A percentile compares a stretch with the other conserved stretches of the same genome.
Evolutionary conservation across 2,888 invertebrate species (phyloP).

Genomic region (Flexamia atlantica): DNA sequence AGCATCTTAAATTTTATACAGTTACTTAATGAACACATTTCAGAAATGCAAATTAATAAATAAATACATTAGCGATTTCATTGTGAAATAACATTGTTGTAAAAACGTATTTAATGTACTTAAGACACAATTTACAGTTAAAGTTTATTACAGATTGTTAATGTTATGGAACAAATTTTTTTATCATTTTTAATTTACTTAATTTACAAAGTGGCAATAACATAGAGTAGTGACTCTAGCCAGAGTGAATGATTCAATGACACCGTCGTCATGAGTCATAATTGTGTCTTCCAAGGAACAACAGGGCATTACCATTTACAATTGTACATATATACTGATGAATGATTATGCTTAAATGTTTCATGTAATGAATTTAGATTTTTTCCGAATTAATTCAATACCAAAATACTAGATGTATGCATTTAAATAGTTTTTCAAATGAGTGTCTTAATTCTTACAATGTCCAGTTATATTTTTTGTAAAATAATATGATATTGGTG

Average conservation of each 20-base stretch:
- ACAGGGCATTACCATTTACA: slow-evolving; percentile 4
- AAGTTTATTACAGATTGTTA: too few relatives aligned
- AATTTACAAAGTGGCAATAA: neutral
- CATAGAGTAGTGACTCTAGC: neutral
- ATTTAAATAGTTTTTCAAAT: slow-evolving; percentile 13
- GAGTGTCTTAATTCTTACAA: neutral
- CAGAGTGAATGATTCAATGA: neutral
- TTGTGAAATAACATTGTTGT: too few relatives aligned
- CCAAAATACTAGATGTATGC: slow-evolving; percentile 11
- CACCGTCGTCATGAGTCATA: neutral
- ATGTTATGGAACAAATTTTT: too few relatives aligned
- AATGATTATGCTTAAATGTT: neutral
- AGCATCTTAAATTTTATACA: too few relatives aligned
- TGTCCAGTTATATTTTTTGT: slow-evolving; percentile 15
- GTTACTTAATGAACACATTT: too few relatives aligned
- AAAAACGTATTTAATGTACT: too few relatives aligned
- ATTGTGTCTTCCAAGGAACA: slow-evolving; percentile 21
- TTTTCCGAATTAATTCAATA: neutral
- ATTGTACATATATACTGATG: neutral
- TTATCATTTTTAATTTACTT: too few relatives aligned
- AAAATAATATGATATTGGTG: slow-evolving; percentile 19
- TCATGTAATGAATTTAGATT: neutral
- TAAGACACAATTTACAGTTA: too few relatives aligned
- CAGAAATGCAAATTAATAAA: too few relatives aligned
- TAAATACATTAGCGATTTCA: too few relatives aligned